Evolutionary conservation across 2,797 vertebrate species (phyloP), one percentile per base, ranked within the genome.

Genomic region (Crenuchus spilurus): DNA sequence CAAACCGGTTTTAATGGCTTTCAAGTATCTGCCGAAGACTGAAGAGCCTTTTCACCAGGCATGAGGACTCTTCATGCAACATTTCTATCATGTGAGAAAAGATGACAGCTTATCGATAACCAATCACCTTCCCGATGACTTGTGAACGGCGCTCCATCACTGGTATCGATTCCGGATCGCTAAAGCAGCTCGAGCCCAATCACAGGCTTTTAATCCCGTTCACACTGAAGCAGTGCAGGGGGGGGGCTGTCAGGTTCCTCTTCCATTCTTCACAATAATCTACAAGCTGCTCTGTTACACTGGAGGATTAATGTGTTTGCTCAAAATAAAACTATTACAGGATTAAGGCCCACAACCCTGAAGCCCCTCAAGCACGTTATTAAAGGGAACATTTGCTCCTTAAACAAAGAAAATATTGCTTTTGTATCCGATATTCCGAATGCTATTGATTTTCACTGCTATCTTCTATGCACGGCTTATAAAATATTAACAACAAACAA

Each of bases 401-500:
- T 22, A 22, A 24, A 9, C 22, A 28, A 52, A 52, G 55, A 74
- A 67, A 78, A 55, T 75, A 77, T 48, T 61, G 83, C 87, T 90
- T 33, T 90, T 90, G 91, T 89, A 92, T 93, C 93, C 92, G 92
- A 90, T 93, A 85, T 91, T 88, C 87, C 89, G 2, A 89, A 84
- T 85, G 83, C 84, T 85, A 92, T 94, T 91, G 87, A 90, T 92
- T 93, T 92, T 86, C 90, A 86, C 76, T 87, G 64, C 63, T 66
- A 8, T 88, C 85, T 75, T 89, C 83, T 92, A 91, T 87, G 61
- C 69, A 64, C 9, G 28, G 31, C 90, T 94, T 84, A 91, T 94
- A 90, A 95, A 94, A 94, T 94, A 95, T 94, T 95, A 88, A 95
- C 92, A 89, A 91, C 85, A 84, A 79, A 81, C 87, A 92, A 81